A percentile compares a stretch with the other conserved stretches of the same genome.
Evolutionary conservation across 2,113 vertebrate genomes (phyloP).

Genomic region (Pelecanoides urinatrix): DNA sequence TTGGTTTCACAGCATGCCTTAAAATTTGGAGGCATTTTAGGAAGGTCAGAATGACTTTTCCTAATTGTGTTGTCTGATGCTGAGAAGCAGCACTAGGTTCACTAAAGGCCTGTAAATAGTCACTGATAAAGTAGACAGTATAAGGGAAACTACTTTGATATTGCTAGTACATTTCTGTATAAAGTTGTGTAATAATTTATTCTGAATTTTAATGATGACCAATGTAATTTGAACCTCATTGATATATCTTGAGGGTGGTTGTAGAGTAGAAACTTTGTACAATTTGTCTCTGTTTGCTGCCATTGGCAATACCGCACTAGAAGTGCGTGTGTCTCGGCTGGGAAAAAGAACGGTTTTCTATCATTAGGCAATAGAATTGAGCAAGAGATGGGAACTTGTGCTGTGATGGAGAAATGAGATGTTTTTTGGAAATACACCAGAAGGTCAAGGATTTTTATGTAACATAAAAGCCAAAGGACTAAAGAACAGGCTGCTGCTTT

Average conservation of each 20-base stretch:
- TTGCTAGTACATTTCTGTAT: not conserved
- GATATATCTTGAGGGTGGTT: not conserved
- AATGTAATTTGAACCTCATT: not conserved
- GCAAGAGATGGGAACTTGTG: not conserved
- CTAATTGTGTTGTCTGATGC: not conserved
- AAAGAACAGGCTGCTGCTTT: not conserved
- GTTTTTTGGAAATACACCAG: not conserved
- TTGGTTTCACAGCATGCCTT: not conserved
- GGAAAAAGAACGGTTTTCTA: not conserved
- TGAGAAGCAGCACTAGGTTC: not conserved
- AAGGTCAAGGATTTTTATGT: not conserved
- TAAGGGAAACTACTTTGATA: not conserved
- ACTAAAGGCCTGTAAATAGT: not conserved
- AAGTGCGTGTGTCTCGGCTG: not conserved
- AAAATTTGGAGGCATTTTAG: not conserved
- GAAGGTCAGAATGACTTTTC: not conserved
- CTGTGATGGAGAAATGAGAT: not conserved
- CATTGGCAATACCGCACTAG: not conserved
- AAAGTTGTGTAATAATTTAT: not conserved
- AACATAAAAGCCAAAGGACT: not conserved
- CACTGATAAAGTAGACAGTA: not conserved
- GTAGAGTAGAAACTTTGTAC: not conserved
- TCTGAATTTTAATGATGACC: not conserved
- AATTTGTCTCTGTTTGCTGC: not conserved
- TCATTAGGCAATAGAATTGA: not conserved